Evolutionary conservation across 2,113 vertebrate genomes (phyloP).

Genomic region (Cottus gobio): DNA sequence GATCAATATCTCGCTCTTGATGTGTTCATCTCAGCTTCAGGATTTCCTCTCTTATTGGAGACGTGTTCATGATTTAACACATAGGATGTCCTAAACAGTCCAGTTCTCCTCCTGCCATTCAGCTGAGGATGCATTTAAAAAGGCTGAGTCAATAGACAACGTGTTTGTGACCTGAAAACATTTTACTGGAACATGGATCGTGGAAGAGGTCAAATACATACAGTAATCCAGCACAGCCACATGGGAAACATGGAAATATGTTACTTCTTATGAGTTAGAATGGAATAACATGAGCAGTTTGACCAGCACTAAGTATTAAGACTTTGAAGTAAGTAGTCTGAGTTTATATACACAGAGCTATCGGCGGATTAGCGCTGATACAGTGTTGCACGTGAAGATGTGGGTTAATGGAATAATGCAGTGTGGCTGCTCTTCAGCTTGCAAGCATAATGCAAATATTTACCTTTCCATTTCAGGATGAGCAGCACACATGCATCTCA

Average conservation of each 20-base stretch:
- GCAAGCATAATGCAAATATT: conserved; percentile 76
- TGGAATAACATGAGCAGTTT: conserved; percentile 25
- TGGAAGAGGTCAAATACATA: conserved; percentile 14
- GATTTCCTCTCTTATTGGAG: background rate
- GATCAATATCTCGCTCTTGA: conserved; percentile 6
- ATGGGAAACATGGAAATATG: background rate
- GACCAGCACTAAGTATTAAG: conserved; percentile 9
- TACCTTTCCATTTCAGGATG: conserved; percentile 77
- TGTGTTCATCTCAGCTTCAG: conserved; percentile 17
- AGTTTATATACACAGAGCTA: conserved; percentile 12
- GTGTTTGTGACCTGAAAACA: conserved; percentile 39
- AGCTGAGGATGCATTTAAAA: conserved; percentile 23
- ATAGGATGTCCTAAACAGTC: background rate
- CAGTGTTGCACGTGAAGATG: conserved; percentile 58
- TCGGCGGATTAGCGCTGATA: conserved; percentile 61
- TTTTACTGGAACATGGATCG: conserved; percentile 25
- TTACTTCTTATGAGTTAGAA: conserved; percentile 5
- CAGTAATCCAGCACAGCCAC: background rate
- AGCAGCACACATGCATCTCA: conserved; percentile 72
- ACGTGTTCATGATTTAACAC: conserved; percentile 19
- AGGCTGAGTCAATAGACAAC: conserved; percentile 46
- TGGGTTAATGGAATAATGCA: conserved; percentile 76
- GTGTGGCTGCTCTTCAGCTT: conserved; percentile 41
- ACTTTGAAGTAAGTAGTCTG: background rate
- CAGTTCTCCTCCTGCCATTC: conserved; percentile 10